Base-by-base conservation (phyloP, 2,797 vertebrate genomes). In the Tapera naevia region DNA sequence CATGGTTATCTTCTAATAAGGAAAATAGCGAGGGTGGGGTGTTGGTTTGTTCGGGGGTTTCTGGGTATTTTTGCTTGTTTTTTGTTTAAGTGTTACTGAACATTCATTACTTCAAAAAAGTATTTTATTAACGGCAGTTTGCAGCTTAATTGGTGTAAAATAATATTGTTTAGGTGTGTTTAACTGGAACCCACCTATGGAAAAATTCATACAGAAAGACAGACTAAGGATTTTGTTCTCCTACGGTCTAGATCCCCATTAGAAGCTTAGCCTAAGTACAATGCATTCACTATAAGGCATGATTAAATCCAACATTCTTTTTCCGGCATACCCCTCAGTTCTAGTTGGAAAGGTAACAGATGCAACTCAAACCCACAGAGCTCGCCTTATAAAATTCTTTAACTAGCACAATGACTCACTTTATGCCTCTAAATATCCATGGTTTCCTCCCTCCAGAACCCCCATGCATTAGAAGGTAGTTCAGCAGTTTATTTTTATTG, bases 401-500 rank as follows among this genome's bases (percentile, higher is more conserved):
- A 96, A 97, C 96, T 94, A 96, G 94, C 96, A 98, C 97, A 98
- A 97, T 97, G 98, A 98, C 94, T 97, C 96, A 98, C 96, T 98
- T 98, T 97, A 98, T 98, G 95, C 94, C 96, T 98, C 96, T 98
- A 97, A 97, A 98, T 98, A 97, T 97, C 98, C 97, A 97, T 94
- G 95, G 97, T 97, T 98, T 98, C 97, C 97, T 98, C 96, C 97
- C 95, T 97, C 79, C 96, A 97, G 96, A 97, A 97, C 96, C 95
- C 96, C 96, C 93, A 94, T 97, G 96, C 96, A 97, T 98, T 97
- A 98, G 96, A 97, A 97, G 96, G 97, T 97, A 97, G 97, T 96
- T 97, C 96, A 91, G 97, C 96, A 97, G 97, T 98, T 98, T 98
- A 98, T 98, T 98, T 98, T 98, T 98, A 98, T 98, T 98, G 97